Base-by-base conservation (phyloP, 2,113 vertebrate species). In the Sarotherodon lohbergeri region DNA sequence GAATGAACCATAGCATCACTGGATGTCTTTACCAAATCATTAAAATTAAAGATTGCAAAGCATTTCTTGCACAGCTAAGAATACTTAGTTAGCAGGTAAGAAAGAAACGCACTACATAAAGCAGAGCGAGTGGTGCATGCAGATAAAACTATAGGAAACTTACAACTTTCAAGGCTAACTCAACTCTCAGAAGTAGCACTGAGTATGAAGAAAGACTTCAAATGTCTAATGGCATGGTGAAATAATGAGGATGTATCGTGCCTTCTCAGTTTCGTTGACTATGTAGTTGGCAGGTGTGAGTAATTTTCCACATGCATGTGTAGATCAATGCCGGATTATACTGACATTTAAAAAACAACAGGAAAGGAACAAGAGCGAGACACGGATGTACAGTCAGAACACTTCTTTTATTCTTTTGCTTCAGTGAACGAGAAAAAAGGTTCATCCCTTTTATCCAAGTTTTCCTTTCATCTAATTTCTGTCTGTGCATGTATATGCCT, bases 391-490 rank as follows among this genome's bases (percentile, higher is more conserved):
- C 3, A 11, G 32, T 14, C 11, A 84, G 34, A 80, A 59, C 19
- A 24, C 14, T 4, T 27, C 61, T 87, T 84, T 80, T 54, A 81
- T 90, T 90, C 22, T 55, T 86, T 88, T 36, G 46, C 43, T 16
- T 48, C 29, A 11, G 46, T 86, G 57, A 86, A 78, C 57, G 48
- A 76, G 50, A 48, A 76, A 83, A 56, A 50, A 76, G 50, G n/a
- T 80, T 78, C 52, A 41, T 57, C 22, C 7, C 83, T 94, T 94
- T 94, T 80, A 94, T 94, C 82, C 50, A 41, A 71, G 46, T 82
- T 89, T 84, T 73, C 16, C 88, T 94, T 94, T 94, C 89, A 92
- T 91, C 88, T 84, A 34, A 76, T 91, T 81, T 90, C 88, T 86
- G 84, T 81, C 83, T 86, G 57, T 82, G 63, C 48, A 17, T 48